Base-by-base conservation (phyloP, 2,888 invertebrate genomes). In the Drosophila anomelani region DNA sequence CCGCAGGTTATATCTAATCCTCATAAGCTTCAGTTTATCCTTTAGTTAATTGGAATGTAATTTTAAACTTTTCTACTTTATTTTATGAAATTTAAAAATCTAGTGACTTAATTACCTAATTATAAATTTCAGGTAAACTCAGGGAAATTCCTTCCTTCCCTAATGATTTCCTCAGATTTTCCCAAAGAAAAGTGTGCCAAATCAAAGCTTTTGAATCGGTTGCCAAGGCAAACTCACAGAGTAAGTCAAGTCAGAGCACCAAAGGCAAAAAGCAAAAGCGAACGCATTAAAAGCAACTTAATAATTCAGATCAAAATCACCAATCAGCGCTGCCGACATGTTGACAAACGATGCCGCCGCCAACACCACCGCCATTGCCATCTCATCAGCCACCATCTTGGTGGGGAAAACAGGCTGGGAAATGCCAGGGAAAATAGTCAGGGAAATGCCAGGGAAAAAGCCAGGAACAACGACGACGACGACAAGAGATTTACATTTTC, bases 221-320 rank as follows among this genome's bases (percentile, higher is more conserved):
- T 67, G 54, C 38, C 57, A 55, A 55, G 36, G 46, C 54, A 49
- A 26, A 70, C n/a, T 34, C 62, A 63, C 17, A 36, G 23, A 46
- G n/a, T 26, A 46, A 47, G 47, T n/a, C 26, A 29, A 47, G n/a
- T 29, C 47, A 47, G 46, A 6, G 26, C n/a, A n/a, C 29, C 26
- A 46, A 46, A 46, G 8, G 13, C 17, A 61, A 67, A 59, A 75
- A 70, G 71, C 85, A 72, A 81, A 79, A 73, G 82, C 84, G 78
- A 84, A 84, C 84, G 88, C 88, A 84, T 84, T 84, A 84, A 84
- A 88, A 84, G 84, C 84, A 84, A 84, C 88, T 84, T 88, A 84
- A 84, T 84, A 84, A 84, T 84, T 84, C 88, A 88, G 84, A 84
- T 88, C 88, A 70, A 84, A 84, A 88, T 84, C 84, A 81, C 88